These are phyloP conservation scores for Pelmatolapia mariae DNA, from an alignment of 2,113 vertebrate species.

Conservation along the genomic window DNA sequence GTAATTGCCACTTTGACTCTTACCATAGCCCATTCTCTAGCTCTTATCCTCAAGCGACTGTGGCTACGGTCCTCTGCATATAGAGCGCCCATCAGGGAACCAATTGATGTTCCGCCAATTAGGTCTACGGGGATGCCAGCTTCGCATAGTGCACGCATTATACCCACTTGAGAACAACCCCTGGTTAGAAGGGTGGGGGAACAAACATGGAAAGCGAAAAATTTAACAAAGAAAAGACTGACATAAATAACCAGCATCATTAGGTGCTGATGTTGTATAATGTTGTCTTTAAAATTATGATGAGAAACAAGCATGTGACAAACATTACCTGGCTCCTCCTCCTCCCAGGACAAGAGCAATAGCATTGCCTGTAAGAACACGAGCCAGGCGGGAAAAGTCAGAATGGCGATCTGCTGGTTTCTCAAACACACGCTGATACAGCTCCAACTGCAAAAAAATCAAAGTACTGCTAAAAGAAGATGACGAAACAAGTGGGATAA, in stretches of 20 bases:
- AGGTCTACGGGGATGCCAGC: constrained; percentile 87
- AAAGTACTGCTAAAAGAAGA: neutral
- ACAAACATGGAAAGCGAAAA: neutral
- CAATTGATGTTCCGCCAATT: constrained; percentile 88
- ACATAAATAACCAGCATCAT: neutral
- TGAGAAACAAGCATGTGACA: neutral
- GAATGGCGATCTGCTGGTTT: constrained; percentile 86
- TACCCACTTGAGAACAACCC: constrained; percentile 91
- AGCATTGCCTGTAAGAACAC: constrained; percentile 87
- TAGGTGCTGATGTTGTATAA: neutral
- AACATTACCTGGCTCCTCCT: constrained; percentile 85
- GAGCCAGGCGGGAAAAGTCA: constrained; percentile 89
- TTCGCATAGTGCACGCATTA: constrained; percentile 83
- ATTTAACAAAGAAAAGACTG: neutral
- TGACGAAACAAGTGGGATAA: neutral
- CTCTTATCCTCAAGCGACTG: constrained; percentile 83
- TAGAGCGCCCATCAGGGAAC: constrained; percentile 88
- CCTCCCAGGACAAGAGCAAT: constrained; percentile 91
- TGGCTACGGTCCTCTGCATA: constrained; percentile 87
- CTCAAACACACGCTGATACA: constrained; percentile 86
- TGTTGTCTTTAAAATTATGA: neutral
- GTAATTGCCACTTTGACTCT: constrained; percentile 26
- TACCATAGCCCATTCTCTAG: constrained; percentile 92
- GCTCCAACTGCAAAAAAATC: constrained; percentile 75
- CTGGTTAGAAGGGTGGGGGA: constrained; percentile 50